Conservation (phyloP, 2,888 invertebrate genomes). For the Seira ritae region DNA sequence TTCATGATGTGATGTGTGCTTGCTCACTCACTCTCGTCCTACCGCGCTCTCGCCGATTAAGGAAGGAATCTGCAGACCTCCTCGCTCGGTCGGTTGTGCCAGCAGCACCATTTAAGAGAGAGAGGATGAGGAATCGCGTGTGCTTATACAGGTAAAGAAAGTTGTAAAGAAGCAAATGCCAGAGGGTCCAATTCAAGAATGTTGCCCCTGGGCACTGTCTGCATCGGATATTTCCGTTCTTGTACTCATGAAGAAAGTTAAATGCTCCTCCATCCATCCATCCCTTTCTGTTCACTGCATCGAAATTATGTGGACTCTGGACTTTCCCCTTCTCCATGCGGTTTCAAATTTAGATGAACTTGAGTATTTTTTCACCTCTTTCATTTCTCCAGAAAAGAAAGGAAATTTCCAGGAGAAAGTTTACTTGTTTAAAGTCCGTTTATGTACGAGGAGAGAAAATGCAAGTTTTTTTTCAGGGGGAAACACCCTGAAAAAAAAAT, state of each 20-base stretch:
- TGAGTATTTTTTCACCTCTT: background rate
- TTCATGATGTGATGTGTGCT: no score
- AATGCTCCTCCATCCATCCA: background rate
- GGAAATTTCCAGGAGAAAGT: no score
- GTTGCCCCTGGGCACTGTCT: constrained; percentile 71
- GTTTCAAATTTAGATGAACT: constrained; percentile 2
- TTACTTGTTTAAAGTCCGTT: no score
- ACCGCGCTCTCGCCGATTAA: background rate
- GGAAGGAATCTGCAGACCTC: background rate
- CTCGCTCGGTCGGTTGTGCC: no score
- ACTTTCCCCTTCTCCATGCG: background rate
- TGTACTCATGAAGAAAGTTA: constrained; percentile 8
- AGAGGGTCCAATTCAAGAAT: constrained; percentile 73
- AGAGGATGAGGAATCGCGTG: constrained; percentile 24
- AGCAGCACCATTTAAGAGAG: background rate
- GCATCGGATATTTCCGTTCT: constrained; percentile 38
- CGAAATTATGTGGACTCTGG: background rate
- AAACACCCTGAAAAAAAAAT: no score
- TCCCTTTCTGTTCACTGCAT: background rate
- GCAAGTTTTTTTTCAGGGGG: no score
- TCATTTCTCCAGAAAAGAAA: no score
- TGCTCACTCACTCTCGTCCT: background rate
- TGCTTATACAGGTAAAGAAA: constrained; percentile 52
- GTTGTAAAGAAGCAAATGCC: constrained; percentile 68
- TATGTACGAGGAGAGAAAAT: no score